phyloP scores from a whole-genome alignment of 2,888 invertebrate species.

The Pherbina coryleti region DNA sequence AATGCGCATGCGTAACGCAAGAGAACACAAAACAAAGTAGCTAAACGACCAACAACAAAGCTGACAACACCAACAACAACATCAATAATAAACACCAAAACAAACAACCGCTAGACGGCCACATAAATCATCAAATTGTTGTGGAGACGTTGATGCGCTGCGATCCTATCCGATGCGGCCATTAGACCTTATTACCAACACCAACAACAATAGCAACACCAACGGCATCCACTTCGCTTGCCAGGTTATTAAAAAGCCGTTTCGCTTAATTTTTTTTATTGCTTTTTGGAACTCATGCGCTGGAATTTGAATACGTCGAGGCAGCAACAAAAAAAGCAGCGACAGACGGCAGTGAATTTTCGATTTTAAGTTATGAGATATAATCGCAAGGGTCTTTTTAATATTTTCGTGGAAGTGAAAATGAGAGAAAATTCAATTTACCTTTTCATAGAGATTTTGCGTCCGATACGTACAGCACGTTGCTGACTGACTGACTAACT shows the following conservation, averaged over 20 bases:
- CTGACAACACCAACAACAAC: constrained; percentile 51
- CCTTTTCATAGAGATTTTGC: constrained; percentile 55
- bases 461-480: background rate
- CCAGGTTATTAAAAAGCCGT: constrained; percentile 61
- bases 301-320: background rate
- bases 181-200: constrained; percentile 62
- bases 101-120: constrained; percentile 59
- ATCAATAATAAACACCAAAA: constrained; percentile 56
- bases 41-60: constrained; percentile 45
- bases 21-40: constrained; percentile 36
- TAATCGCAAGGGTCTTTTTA: constrained; percentile 20
- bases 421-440: constrained; percentile 59
- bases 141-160: constrained; percentile 50
- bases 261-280: constrained; percentile 63
- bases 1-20: constrained; percentile 2
- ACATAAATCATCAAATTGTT: constrained; percentile 63
- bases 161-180: constrained; percentile 44
- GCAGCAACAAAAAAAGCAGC: constrained; percentile 50
- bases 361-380: constrained; percentile 57
- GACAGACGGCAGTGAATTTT: constrained; percentile 54
- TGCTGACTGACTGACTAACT: background rate
- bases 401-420: constrained; percentile 61
- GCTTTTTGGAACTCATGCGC: constrained; percentile 54
- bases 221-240: constrained; percentile 36
- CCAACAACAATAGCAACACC: constrained; percentile 40